phyloP scores from a whole-genome alignment of 2,113 vertebrate genomes.

The Acanthisitta chloris region DNA sequence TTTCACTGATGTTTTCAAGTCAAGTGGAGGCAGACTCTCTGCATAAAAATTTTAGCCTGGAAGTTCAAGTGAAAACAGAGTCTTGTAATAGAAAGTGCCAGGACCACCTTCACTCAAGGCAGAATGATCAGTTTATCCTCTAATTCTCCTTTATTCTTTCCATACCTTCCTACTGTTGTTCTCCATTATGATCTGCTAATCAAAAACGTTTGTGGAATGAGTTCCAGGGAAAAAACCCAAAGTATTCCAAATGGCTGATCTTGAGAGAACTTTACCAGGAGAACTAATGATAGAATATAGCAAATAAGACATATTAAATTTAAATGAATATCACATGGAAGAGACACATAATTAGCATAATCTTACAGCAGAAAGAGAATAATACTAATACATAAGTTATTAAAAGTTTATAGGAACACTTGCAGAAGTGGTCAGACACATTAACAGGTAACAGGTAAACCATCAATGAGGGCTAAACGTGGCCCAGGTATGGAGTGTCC shows the following conservation, averaged over 20 bases:
- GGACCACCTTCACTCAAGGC: not conserved
- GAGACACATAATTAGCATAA: not conserved
- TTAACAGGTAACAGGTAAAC: not conserved
- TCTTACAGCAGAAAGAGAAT: not conserved
- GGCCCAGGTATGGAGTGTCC: not conserved
- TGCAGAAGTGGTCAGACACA: not conserved
- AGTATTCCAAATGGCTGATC: not conserved
- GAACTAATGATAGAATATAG: not conserved
- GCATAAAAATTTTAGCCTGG: not conserved
- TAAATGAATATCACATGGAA: not conserved
- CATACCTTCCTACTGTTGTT: not conserved
- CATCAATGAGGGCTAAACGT: not conserved
- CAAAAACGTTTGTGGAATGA: not conserved
- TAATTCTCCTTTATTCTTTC: slow-evolving; percentile 15
- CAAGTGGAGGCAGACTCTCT: not conserved
- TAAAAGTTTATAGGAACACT: not conserved
- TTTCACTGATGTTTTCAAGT: not conserved
- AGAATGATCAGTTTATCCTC: not conserved
- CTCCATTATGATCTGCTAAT: not conserved
- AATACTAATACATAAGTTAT: not conserved
- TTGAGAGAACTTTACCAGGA: not conserved
- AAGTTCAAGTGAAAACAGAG: slow-evolving; percentile 7
- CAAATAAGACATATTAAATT: not conserved
- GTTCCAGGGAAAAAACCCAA: not conserved
- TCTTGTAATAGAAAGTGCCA: not conserved